Evolutionary conservation across 2,113 vertebrate genomes (phyloP).

Genomic region (Centropus unirufus): DNA sequence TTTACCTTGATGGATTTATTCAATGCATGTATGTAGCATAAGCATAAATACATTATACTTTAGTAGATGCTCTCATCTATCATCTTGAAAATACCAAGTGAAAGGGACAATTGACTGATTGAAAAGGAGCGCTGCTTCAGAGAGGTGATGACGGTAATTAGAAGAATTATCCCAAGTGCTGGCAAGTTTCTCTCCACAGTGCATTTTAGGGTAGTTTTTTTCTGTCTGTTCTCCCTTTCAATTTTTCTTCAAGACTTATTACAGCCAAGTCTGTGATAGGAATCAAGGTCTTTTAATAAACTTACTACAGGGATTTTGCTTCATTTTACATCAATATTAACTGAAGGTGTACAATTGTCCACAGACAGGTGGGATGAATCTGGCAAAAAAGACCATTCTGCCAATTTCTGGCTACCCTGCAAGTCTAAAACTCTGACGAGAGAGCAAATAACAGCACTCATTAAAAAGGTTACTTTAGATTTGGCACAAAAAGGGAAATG

Average conservation of each 20-base stretch:
- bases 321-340: not conserved
- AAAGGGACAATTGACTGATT: not conserved
- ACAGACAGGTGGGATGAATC: not conserved
- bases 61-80: not conserved
- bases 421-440: conserved; percentile 18
- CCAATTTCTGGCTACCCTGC: not conserved
- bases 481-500: conserved; percentile 51
- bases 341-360: not conserved
- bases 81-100: not conserved
- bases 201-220: not conserved
- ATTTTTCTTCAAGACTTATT: not conserved
- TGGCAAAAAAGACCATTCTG: not conserved
- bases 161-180: not conserved
- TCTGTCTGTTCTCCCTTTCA: not conserved
- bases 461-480: conserved; percentile 40
- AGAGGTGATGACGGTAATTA: not conserved
- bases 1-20: not conserved
- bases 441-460: conserved; percentile 28
- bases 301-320: not conserved
- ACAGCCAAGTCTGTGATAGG: not conserved
- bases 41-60: not conserved
- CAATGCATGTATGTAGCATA: not conserved
- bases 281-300: not conserved
- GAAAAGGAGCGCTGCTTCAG: not conserved
- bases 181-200: not conserved